Evolutionary conservation across 35 echinoderm and acorn worm genomes (phyloP), one percentile per base, ranked within the genome.

Genomic region (Ophiothrix spiculata): DNA sequence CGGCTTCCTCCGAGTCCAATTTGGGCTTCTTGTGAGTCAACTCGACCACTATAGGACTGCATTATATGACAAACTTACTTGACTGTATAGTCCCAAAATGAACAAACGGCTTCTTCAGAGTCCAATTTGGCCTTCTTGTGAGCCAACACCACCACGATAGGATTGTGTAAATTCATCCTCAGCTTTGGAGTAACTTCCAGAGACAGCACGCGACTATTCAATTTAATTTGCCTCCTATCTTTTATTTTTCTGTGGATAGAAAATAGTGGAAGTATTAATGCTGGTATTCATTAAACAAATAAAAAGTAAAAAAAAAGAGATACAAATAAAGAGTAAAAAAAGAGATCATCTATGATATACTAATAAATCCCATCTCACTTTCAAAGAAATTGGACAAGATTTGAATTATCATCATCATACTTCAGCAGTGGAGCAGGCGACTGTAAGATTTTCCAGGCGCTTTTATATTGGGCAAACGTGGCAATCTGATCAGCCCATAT

Each of bases 21-120:
- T 77, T 13, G 4, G 79, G 38, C 93, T 95, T 23, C 23, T 38
- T 11, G 39, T 37, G 31, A 31, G 17, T 2, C 28, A 36, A 1
- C 17, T 64, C 15, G 82, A 38, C 21, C 10, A 35, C 8, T 73
- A 32, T n/a, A 73, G 1, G 63, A 73, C 3, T 23, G 25, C 25
- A 73, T 73, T n/a, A 73, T 15, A 11, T 79, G 35, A 38, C 12
- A 79, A 15, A 89, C 87, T 95, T 84, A 95, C 93, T 3, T 75
- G 45, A 91, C 80, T 4, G 69, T 82, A 79, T 86, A 95, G 79
- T 95, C 93, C 93, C 93, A 95, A 49, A 95, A 95, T 35, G 87
- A 63, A 87, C 93, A 95, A 32, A 87, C 41, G 21, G 93, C 31
- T 39, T 95, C 89, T 64, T 91, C 86, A 15, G 69, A 75, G 17